Percentiles rank a stretch among this genome's conserved stretches.
Evolutionary conservation across 2,797 vertebrate genomes (phyloP).

Genomic region (Micropoecilia bifurca): DNA sequence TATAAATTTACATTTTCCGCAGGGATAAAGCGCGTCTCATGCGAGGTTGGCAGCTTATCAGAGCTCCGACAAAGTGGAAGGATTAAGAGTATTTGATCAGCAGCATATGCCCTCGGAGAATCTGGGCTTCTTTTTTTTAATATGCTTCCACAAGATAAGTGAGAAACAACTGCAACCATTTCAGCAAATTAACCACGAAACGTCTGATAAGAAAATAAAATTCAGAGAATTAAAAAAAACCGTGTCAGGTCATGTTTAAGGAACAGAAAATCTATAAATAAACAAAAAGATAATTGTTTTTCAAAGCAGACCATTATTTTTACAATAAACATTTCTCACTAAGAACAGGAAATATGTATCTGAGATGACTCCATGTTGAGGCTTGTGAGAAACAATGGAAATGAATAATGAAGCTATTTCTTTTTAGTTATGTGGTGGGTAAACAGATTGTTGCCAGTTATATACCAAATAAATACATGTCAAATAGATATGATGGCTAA

Average conservation of each 20-base stretch:
- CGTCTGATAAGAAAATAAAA: background rate
- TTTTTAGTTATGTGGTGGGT: background rate
- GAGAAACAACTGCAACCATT: background rate
- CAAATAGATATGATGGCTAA: background rate
- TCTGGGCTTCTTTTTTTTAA: background rate
- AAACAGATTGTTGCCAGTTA: background rate
- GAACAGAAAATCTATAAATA: background rate
- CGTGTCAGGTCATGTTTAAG: background rate
- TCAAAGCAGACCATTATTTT: background rate
- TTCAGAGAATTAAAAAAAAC: background rate
- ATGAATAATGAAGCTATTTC: background rate
- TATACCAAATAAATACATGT: background rate
- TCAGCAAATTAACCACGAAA: background rate
- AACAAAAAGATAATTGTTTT: background rate
- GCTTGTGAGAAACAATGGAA: background rate
- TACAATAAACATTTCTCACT: background rate
- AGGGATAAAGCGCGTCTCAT: background rate
- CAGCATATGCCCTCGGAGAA: constrained; percentile 4
- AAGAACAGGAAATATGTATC: background rate
- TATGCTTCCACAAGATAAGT: background rate
- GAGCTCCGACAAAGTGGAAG: constrained; percentile 3
- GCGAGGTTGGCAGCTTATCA: constrained; percentile 21
- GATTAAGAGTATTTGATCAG: constrained; percentile 27
- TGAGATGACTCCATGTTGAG: background rate
- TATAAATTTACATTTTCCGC: constrained; percentile 11